A percentile compares a stretch with the other conserved stretches of the same genome.
Conservation (phyloP, 2,888 invertebrate genomes). For the Netelia virgata region DNA sequence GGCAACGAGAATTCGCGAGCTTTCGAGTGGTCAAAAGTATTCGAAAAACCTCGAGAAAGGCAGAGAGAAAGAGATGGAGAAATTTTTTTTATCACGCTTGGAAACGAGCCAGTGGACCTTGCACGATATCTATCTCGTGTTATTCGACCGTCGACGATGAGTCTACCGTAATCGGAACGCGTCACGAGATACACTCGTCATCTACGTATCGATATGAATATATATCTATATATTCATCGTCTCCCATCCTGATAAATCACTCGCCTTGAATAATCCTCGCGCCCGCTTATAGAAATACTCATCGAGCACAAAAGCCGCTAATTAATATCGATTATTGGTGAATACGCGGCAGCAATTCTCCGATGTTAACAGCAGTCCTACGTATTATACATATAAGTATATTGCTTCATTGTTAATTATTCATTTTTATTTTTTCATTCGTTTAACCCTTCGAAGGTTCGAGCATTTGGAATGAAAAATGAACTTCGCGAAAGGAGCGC, state of each 20-base stretch:
- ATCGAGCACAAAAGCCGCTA: background rate
- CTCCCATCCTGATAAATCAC: background rate
- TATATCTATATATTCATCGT: background rate
- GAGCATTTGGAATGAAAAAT: too few relatives aligned
- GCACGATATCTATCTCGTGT: slow-evolving; percentile 4
- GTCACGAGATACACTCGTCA: slow-evolving; percentile 21
- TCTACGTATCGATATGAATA: background rate
- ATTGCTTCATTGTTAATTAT: background rate
- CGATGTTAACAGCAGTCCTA: background rate
- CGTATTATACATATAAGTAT: background rate
- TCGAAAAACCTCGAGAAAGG: background rate
- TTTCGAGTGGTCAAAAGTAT: slow-evolving; percentile 22
- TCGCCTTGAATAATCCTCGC: slow-evolving; percentile 23
- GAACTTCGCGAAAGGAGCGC: too few relatives aligned
- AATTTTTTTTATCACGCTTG: slow-evolving; percentile 24
- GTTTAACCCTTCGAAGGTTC: too few relatives aligned
- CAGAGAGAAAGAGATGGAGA: too few relatives aligned
- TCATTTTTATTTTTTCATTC: too few relatives aligned
- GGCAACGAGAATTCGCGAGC: slow-evolving; percentile 10
- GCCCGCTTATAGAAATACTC: slow-evolving; percentile 15
- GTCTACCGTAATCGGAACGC: slow-evolving; percentile 45
- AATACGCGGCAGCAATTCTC: slow-evolving; percentile 1
- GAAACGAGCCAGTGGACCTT: slow-evolving; percentile 44
- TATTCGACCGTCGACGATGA: slow-evolving; percentile 15
- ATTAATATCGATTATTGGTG: slow-evolving; percentile 47